Evolutionary conservation across 1,140 invertebrate genomes (phyloP).

Genomic region (Drosophila triauraria): DNA sequence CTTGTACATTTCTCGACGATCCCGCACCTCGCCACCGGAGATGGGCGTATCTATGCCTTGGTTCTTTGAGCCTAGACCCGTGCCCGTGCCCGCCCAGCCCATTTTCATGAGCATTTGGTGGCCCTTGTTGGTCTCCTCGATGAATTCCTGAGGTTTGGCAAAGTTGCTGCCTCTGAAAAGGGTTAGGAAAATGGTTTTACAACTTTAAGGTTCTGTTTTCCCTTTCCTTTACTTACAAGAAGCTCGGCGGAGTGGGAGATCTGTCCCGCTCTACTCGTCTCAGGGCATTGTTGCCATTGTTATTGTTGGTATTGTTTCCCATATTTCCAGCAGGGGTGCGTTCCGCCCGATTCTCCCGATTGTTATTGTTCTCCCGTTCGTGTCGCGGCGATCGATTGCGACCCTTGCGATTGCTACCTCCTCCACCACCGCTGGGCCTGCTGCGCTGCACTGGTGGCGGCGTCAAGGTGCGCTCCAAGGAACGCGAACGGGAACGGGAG

Average conservation of each 20-base stretch:
- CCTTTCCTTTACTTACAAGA: conserved; percentile 87
- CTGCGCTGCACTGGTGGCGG: conserved; percentile 59
- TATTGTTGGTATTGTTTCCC: conserved; percentile 24
- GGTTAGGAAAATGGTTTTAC: not conserved
- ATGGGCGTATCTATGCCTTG: conserved; percentile 98
- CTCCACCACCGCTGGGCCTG: conserved; percentile 84
- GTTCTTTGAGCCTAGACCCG: conserved; percentile 95
- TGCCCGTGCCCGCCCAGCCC: conserved; percentile 94
- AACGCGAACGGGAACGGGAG: conserved; percentile 87
- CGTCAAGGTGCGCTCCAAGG: conserved; percentile 49
- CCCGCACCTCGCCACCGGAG: conserved; percentile 95
- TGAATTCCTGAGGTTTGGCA: conserved; percentile 86
- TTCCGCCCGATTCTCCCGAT: conserved; percentile 48
- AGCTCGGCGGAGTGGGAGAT: conserved; percentile 93
- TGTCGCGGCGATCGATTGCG: conserved; percentile 77
- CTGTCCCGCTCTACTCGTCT: conserved; percentile 85
- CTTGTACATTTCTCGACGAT: conserved; percentile 96
- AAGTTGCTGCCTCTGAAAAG: conserved; percentile 82
- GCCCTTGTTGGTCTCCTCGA: conserved; percentile 96
- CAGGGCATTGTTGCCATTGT: conserved; percentile 43
- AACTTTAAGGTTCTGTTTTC: accelerated
- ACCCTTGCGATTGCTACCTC: conserved; percentile 56
- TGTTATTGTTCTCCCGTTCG: conserved; percentile 69
- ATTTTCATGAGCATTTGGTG: conserved; percentile 98
- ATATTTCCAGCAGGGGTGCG: conserved; percentile 19